These are phyloP conservation scores for Harpagifer antarcticus DNA, from an alignment of 2,797 vertebrate genomes.

Conservation along the genomic window DNA sequence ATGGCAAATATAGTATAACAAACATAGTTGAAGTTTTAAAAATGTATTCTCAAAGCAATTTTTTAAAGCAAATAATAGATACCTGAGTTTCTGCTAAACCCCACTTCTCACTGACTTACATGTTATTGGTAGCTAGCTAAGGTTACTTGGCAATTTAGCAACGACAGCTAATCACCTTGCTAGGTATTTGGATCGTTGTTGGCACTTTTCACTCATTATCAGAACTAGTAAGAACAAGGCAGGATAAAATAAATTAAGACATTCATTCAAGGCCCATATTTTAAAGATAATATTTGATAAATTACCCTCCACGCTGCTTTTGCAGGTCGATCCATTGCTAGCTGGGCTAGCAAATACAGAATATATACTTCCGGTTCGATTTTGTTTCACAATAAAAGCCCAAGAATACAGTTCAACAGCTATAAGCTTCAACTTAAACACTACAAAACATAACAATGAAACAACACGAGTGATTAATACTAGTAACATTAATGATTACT, in stretches of 20 bases:
- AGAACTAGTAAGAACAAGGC: fast-evolving
- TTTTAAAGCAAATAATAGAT: neutral
- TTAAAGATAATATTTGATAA: neutral
- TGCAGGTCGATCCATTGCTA: slow-evolving; percentile 55
- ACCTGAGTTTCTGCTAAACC: neutral
- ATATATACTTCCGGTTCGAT: slow-evolving; percentile 34
- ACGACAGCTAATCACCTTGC: slow-evolving; percentile 19
- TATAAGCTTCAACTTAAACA: neutral
- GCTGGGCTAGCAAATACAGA: neutral
- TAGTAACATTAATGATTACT: neutral
- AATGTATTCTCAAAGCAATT: neutral
- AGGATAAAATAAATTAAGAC: fast-evolving
- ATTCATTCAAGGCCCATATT: fast-evolving
- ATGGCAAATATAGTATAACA: neutral
- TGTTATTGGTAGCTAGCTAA: slow-evolving; percentile 5
- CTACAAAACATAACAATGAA: neutral
- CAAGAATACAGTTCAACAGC: fast-evolving
- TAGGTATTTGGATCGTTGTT: neutral
- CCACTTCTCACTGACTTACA: neutral
- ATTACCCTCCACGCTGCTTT: slow-evolving; percentile 68
- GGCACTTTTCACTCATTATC: neutral
- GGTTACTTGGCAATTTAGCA: slow-evolving; percentile 45
- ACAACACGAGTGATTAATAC: neutral
- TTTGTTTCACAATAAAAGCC: slow-evolving; percentile 55
- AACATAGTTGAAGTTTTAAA: neutral